Percentiles rank a stretch among this genome's conserved stretches.
These are phyloP conservation scores for Anoura caudifer DNA, from an alignment of 2,113 vertebrate species.

Conservation along the genomic window DNA sequence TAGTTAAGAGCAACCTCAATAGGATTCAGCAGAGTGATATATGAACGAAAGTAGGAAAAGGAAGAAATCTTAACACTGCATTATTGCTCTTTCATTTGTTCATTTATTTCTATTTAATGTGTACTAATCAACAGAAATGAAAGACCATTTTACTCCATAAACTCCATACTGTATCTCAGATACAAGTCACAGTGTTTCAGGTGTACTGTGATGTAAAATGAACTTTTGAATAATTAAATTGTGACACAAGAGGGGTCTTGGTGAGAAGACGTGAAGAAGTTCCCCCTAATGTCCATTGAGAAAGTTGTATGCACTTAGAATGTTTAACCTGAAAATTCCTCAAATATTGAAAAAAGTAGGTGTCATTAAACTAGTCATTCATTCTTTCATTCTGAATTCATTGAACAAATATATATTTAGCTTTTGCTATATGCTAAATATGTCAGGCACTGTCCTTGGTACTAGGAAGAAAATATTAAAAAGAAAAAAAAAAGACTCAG, in stretches of 20 bases:
- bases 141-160: background rate
- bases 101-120: background rate
- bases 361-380: background rate
- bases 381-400: conserved; percentile 16
- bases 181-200: background rate
- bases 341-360: background rate
- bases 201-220: background rate
- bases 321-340: background rate
- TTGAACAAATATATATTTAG: background rate
- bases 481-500: too few species aligned
- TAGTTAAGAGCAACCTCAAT: background rate
- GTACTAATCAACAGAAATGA: background rate
- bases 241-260: background rate
- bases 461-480: background rate
- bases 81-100: background rate
- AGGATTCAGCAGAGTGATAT: background rate
- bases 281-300: background rate
- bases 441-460: conserved; percentile 16
- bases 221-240: background rate
- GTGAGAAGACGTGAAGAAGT: background rate
- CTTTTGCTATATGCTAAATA: background rate
- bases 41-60: background rate
- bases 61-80: background rate
- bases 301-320: background rate
- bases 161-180: background rate